Evolutionary conservation across 2,888 invertebrate genomes (phyloP).

Genomic region (Drosophila neoperkinsi): DNA sequence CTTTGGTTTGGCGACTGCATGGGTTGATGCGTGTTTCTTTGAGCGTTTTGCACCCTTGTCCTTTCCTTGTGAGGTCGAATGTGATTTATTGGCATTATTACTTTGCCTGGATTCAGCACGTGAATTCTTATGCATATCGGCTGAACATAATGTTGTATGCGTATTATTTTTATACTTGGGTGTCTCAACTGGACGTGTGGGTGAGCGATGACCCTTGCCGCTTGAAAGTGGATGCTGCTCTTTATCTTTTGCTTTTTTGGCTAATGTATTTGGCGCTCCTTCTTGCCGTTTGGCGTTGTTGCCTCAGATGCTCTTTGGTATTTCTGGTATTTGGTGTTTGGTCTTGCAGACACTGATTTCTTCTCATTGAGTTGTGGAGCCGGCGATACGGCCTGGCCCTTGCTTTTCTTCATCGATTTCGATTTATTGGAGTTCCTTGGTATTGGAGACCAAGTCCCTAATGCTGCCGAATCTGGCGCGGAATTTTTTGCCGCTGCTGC

Average conservation of each 20-base stretch:
- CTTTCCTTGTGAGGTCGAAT: neutral
- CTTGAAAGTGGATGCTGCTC: too few species aligned
- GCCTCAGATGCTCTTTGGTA: neutral
- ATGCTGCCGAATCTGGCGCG: too few species aligned
- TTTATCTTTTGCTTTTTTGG: too few species aligned
- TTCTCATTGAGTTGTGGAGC: neutral
- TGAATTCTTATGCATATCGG: too few species aligned
- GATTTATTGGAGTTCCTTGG: neutral
- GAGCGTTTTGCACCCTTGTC: neutral
- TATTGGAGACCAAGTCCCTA: neutral
- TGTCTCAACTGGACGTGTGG: too few species aligned
- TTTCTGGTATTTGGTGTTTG: neutral
- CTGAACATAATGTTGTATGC: too few species aligned
- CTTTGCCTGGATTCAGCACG: too few species aligned
- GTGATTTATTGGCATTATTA: too few species aligned
- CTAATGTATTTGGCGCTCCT: too few species aligned
- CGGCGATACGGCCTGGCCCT: neutral
- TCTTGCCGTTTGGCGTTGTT: neutral
- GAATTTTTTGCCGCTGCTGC: neutral
- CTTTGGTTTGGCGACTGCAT: neutral
- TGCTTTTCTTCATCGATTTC: neutral
- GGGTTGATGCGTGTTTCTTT: neutral
- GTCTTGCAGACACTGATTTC: neutral
- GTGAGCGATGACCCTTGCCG: too few species aligned
- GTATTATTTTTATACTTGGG: too few species aligned